Percentiles rank a stretch among this genome's conserved stretches.
These are phyloP conservation scores for Papilio glaucus DNA, from an alignment of 1,140 invertebrate genomes.

Conservation along the genomic window DNA sequence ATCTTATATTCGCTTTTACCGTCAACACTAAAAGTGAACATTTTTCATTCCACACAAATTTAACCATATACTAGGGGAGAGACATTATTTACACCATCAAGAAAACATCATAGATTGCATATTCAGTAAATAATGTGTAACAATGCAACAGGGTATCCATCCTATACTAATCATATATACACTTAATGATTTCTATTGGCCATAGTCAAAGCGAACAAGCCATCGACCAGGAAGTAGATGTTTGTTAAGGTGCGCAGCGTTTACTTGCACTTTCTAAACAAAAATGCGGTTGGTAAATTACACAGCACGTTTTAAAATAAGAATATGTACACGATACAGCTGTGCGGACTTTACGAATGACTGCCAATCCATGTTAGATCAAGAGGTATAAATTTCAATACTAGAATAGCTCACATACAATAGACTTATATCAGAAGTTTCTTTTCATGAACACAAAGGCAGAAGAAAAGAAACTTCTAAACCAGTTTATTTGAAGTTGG, in stretches of 20 bases:
- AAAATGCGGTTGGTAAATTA: constrained; percentile 65
- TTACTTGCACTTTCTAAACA: constrained; percentile 71
- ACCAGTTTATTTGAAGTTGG: too few relatives aligned
- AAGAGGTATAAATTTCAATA: too few relatives aligned
- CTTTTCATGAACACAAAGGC: too few relatives aligned
- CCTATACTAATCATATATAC: not conserved
- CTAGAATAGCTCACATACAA: too few relatives aligned
- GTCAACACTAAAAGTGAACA: too few relatives aligned
- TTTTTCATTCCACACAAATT: too few relatives aligned
- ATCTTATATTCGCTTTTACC: too few relatives aligned
- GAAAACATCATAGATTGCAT: not conserved
- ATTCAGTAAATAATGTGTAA: not conserved
- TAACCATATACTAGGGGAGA: too few relatives aligned
- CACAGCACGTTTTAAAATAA: constrained; percentile 35
- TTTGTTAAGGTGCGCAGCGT: constrained; percentile 57
- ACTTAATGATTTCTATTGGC: not conserved
- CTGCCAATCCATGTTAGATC: not conserved
- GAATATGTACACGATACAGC: not conserved
- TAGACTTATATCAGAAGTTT: too few relatives aligned
- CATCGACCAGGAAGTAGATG: constrained; percentile 32
- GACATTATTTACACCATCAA: not conserved
- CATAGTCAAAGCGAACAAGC: not conserved
- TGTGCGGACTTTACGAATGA: not conserved
- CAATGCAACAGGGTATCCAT: not conserved
- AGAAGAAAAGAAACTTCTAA: too few relatives aligned